Evolutionary conservation across 2,797 vertebrate genomes (phyloP).

Genomic region (Siniperca undulata): DNA sequence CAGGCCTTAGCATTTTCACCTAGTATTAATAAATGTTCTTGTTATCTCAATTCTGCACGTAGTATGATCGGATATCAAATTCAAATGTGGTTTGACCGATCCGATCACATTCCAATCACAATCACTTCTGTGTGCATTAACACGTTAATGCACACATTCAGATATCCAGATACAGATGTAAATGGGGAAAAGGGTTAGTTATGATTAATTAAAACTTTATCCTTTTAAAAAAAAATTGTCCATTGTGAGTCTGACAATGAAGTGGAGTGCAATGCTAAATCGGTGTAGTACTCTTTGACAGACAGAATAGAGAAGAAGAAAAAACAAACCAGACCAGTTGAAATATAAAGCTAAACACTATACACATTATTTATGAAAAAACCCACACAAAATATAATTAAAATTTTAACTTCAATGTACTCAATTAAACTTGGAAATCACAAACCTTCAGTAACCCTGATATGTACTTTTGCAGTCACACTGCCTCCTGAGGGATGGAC

Average conservation of each 20-base stretch:
- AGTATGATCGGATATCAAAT: neutral
- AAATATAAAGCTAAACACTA: neutral
- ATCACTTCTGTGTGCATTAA: neutral
- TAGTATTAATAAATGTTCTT: neutral
- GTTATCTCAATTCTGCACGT: neutral
- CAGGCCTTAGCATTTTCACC: neutral
- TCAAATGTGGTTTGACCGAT: neutral
- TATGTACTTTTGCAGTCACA: slow-evolving; percentile 37
- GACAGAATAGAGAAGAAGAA: neutral
- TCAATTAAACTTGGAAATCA: slow-evolving; percentile 42
- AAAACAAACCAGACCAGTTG: neutral
- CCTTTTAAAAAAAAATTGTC: neutral
- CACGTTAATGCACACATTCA: too few relatives aligned
- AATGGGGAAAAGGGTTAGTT: neutral
- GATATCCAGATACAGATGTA: neutral
- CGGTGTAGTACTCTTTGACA: neutral
- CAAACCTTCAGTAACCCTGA: slow-evolving; percentile 47
- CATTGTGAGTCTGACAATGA: neutral
- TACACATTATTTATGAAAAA: neutral
- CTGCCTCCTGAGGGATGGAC: slow-evolving; percentile 49
- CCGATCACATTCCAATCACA: neutral
- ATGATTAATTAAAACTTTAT: neutral
- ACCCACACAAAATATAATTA: neutral
- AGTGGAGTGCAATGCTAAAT: neutral
- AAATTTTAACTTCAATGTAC: neutral